Percentiles rank a stretch among this genome's conserved stretches.
These are phyloP conservation scores for Biston betularia DNA, from an alignment of 2,888 invertebrate genomes.

Conservation along the genomic window DNA sequence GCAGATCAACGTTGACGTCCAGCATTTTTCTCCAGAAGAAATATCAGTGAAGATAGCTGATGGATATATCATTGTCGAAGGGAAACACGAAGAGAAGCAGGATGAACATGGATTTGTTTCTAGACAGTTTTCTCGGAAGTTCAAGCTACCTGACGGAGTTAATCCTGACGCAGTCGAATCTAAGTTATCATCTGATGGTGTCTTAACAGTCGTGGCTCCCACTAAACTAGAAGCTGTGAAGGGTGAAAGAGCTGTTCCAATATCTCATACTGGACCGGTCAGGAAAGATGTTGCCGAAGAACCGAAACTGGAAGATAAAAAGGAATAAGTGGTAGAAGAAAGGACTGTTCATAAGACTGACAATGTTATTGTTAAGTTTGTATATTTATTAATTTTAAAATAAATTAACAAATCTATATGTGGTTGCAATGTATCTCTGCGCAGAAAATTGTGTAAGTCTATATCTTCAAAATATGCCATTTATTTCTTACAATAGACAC, in stretches of 20 bases:
- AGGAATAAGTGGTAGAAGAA: constrained; percentile 10
- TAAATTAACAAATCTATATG: not conserved
- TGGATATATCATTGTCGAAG: constrained; percentile 89
- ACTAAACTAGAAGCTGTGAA: constrained; percentile 58
- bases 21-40: constrained; percentile 92
- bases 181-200: constrained; percentile 91
- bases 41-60: constrained; percentile 91
- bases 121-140: constrained; percentile 89
- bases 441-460: no score
- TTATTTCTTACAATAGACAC: no score
- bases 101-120: constrained; percentile 91
- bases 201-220: constrained; percentile 89
- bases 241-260: constrained; percentile 85
- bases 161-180: constrained; percentile 90
- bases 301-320: constrained; percentile 35
- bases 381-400: constrained; percentile 4
- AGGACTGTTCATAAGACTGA: constrained; percentile 42
- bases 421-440: no score
- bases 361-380: constrained; percentile 10
- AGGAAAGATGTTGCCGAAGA: constrained; percentile 64
- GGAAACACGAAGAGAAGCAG: constrained; percentile 92
- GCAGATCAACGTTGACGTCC: constrained; percentile 90
- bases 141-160: constrained; percentile 89
- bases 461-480: no score
- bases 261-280: constrained; percentile 86